Conservation (phyloP, 2,888 invertebrate species). For the Cryptosula pallasiana region DNA sequence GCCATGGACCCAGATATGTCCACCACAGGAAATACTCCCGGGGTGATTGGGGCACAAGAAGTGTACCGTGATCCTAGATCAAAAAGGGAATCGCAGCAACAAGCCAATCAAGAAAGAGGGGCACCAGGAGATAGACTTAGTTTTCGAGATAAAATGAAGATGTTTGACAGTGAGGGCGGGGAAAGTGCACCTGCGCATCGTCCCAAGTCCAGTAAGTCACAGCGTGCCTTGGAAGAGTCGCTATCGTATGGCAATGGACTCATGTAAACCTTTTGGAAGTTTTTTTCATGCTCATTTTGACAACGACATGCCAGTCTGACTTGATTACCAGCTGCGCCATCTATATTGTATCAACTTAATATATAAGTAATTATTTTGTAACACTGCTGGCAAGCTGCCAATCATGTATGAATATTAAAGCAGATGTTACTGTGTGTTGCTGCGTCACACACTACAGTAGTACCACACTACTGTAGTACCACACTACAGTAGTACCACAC, state of each 20-base stretch:
- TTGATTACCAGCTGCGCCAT: too few relatives aligned
- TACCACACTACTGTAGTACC: too few relatives aligned
- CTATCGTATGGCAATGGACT: conserved; percentile 13
- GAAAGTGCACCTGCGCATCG: conserved; percentile 90
- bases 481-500: too few relatives aligned
- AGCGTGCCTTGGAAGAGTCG: conserved; percentile 75
- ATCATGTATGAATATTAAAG: too few relatives aligned
- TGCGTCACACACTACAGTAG: too few relatives aligned
- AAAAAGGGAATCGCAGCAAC: conserved; percentile 71
- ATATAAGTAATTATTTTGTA: too few relatives aligned
- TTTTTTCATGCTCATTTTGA: too few relatives aligned
- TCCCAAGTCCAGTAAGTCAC: conserved; percentile 90
- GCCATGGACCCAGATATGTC: not conserved
- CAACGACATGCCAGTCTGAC: too few relatives aligned
- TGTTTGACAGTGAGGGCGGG: conserved; percentile 96
- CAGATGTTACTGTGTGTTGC: too few relatives aligned
- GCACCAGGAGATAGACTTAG: conserved; percentile 70
- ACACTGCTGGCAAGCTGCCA: too few relatives aligned
- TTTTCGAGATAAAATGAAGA: conserved; percentile 98
- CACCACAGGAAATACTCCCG: conserved; percentile 73
- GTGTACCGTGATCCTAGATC: conserved; percentile 91
- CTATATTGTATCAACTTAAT: too few relatives aligned
- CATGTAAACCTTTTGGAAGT: too few relatives aligned
- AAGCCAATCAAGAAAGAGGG: conserved; percentile 28
- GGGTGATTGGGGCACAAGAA: conserved; percentile 96